Base-by-base conservation (phyloP, 2,797 vertebrate genomes). In the Zonotrichia albicollis region DNA sequence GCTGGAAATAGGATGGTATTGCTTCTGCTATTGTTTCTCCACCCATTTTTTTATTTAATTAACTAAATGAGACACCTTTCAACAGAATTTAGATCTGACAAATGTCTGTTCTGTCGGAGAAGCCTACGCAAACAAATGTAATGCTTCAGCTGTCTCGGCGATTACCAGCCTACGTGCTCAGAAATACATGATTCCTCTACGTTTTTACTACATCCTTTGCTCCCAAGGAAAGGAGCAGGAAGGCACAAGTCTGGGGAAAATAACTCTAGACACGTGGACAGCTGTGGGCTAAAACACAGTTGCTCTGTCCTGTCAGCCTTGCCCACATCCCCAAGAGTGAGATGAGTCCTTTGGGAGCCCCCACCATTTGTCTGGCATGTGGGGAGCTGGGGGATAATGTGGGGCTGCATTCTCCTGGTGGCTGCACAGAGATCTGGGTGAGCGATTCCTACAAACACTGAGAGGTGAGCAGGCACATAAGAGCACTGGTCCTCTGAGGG, bases 281-380 rank as follows among this genome's bases (percentile, higher is more conserved):
- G 92, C 94, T 96, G 95, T 82, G 71, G 83, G 60, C 92, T 96
- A 55, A 70, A 90, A 27, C 77, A 73, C 93, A 96, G 93, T 67
- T 95, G 88, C 90, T 96, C 51, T 0, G 25, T 74, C 84, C 84
- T 13, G 7, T 93, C 93, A 90, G 72, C 74, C 54, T 78, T 68
- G 74, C 16, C 77, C 32, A 10, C 5, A 60, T 25, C 19, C 21
- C 29, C 40, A 29, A 0, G 2, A 71, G 74, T 0, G 0, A 82
- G 55, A 48, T 25, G 27, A 67, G 50, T 54, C n/a, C 60, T 83
- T 48, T 0, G 30, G 74, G 55, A 73, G 83, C 67, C 57, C 60
- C 57, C 48, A 42, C 64, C 19, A 16, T 13, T 71, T 55, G 51
- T 82, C 60, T 82, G 92, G 77, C 74, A 53, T 0, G 40, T 20